Evolutionary conservation across 1,140 invertebrate species (phyloP).

Genomic region (Batillaria attramentaria): DNA sequence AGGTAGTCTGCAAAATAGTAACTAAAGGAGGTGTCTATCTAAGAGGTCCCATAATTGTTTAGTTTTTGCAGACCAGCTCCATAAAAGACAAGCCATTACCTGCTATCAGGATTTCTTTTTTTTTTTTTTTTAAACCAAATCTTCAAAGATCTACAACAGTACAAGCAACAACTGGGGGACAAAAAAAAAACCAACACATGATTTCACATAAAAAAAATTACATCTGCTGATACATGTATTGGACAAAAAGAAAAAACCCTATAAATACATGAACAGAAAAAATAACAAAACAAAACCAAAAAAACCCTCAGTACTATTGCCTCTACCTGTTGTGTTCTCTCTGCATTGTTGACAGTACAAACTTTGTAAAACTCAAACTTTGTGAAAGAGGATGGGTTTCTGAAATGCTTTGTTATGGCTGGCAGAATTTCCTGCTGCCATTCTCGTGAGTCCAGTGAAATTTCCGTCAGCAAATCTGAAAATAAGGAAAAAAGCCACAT

Average conservation of each 20-base stretch:
- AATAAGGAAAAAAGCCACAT: neutral
- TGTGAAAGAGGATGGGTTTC: slow-evolving; percentile 32
- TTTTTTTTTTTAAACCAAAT: no score
- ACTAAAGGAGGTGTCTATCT: neutral
- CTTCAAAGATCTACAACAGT: neutral
- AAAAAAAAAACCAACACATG: neutral
- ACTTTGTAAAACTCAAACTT: slow-evolving; percentile 38
- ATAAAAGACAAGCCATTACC: neutral
- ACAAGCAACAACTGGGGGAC: neutral
- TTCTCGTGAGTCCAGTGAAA: slow-evolving; percentile 37
- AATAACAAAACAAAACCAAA: neutral
- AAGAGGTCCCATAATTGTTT: neutral
- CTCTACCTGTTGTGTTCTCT: slow-evolving; percentile 34
- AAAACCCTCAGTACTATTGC: neutral
- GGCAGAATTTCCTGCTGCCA: slow-evolving; percentile 46
- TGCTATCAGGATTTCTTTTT: no score
- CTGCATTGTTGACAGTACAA: slow-evolving; percentile 38
- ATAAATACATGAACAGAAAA: neutral
- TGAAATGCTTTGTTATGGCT: slow-evolving; percentile 39
- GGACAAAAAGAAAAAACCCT: neutral
- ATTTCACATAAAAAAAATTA: neutral
- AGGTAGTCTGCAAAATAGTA: neutral
- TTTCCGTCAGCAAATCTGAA: slow-evolving; percentile 39
- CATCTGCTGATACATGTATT: neutral
- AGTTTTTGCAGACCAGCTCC: neutral